Percentiles rank a stretch among this genome's conserved stretches.
phyloP scores from a whole-genome alignment of 2,888 invertebrate genomes.

The Leptogaster cylindrica region DNA sequence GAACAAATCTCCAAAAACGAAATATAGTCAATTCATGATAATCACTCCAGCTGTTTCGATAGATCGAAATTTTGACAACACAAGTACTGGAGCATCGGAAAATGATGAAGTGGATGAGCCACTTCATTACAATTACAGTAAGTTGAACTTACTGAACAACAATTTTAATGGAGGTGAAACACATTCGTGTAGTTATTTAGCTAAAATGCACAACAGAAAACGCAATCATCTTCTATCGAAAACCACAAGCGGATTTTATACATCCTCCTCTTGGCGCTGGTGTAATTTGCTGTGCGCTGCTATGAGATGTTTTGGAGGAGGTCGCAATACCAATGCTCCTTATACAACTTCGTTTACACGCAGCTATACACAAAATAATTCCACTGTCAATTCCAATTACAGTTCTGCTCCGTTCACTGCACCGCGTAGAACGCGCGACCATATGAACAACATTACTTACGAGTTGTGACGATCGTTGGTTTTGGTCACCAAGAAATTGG shows the following conservation, averaged over 20 bases:
- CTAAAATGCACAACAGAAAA: constrained; percentile 1
- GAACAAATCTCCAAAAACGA: constrained; percentile 52
- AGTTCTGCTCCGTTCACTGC: constrained; percentile 47
- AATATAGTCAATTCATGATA: constrained; percentile 61
- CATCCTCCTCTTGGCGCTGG: constrained; percentile 60
- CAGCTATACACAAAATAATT: constrained; percentile 2
- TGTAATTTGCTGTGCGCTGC: constrained; percentile 60
- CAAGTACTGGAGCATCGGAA: constrained; percentile 14
- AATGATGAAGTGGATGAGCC: constrained; percentile 20
- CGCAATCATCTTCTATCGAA: constrained; percentile 52
- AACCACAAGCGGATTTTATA: constrained; percentile 55
- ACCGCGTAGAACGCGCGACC: constrained; percentile 59
- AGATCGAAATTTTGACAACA: constrained; percentile 54
- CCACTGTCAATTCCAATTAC: constrained; percentile 13
- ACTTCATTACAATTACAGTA: constrained; percentile 28
- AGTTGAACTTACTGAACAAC: constrained; percentile 30
- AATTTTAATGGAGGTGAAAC: constrained; percentile 47
- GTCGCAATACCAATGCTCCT: constrained; percentile 50
- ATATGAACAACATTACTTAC: constrained; percentile 60
- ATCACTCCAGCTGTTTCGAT: constrained; percentile 61
- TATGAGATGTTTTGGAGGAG: constrained; percentile 61
- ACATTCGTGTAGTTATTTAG: neutral
- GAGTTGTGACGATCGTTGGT: constrained; percentile 59
- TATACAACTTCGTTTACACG: constrained; percentile 53
- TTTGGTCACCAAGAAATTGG: neutral